These are phyloP conservation scores for Phymanthus crucifer DNA, from an alignment of 92 coral and sea anemone genomes.

Conservation along the genomic window DNA sequence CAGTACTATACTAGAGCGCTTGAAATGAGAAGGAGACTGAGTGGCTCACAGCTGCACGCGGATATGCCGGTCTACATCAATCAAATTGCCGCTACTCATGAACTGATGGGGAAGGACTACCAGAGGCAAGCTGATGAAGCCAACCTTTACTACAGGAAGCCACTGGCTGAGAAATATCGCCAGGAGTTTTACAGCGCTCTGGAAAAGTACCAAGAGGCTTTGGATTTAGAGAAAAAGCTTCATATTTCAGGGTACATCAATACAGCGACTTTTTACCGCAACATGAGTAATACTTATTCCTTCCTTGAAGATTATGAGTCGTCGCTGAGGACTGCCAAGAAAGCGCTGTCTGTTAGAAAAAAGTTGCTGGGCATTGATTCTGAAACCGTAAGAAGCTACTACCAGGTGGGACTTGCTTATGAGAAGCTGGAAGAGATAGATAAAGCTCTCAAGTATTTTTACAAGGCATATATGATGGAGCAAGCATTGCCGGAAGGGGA, in stretches of 20 bases:
- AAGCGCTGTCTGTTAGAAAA: slow-evolving; percentile 48
- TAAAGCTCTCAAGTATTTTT: slow-evolving; percentile 42
- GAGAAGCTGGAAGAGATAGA: slow-evolving; percentile 11
- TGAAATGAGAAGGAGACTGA: slow-evolving; percentile 47
- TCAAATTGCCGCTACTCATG: slow-evolving; percentile 56
- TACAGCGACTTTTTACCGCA: slow-evolving; percentile 53
- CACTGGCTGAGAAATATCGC: neutral
- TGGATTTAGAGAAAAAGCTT: slow-evolving; percentile 49
- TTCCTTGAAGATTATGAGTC: slow-evolving; percentile 22
- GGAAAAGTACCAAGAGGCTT: slow-evolving; percentile 40
- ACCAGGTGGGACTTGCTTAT: slow-evolving; percentile 50
- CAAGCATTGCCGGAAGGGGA: slow-evolving; percentile 44
- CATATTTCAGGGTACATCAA: slow-evolving; percentile 30
- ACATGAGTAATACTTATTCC: slow-evolving; percentile 51
- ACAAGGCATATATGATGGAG: slow-evolving; percentile 60
- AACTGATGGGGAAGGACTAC: slow-evolving; percentile 17
- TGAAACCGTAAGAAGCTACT: slow-evolving; percentile 44
- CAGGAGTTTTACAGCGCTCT: slow-evolving; percentile 23
- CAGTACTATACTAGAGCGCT: slow-evolving; percentile 38
- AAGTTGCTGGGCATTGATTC: slow-evolving; percentile 55
- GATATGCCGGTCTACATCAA: slow-evolving; percentile 52
- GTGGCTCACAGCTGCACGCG: slow-evolving; percentile 44
- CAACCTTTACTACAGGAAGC: neutral
- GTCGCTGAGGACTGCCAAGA: slow-evolving; percentile 39
- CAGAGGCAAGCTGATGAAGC: slow-evolving; percentile 14